These are phyloP conservation scores for Steinernema khuongi DNA, from an alignment of 1,140 invertebrate species.

Conservation along the genomic window DNA sequence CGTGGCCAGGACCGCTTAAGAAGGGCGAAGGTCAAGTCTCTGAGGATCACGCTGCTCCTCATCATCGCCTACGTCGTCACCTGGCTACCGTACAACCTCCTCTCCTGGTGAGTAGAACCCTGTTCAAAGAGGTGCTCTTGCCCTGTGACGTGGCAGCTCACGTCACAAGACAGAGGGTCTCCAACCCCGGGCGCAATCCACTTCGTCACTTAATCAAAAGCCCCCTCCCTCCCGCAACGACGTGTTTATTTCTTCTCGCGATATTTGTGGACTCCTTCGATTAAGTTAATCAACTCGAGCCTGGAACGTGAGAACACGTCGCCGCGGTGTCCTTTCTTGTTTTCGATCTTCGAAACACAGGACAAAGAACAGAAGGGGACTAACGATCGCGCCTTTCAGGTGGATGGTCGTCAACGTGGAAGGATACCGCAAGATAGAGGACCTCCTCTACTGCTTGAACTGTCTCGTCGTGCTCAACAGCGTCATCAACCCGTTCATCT, in stretches of 20 bases:
- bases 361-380: background rate
- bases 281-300: too few relatives aligned
- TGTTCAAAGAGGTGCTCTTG: too few relatives aligned
- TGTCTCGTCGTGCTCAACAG: conserved; percentile 37
- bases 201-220: too few relatives aligned
- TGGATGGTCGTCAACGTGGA: conserved; percentile 24
- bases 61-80: conserved; percentile 38
- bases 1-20: conserved; percentile 36
- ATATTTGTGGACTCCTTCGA: too few relatives aligned
- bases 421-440: conserved; percentile 27
- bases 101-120: conserved; percentile 37
- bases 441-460: conserved; percentile 28
- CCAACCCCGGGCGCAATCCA: too few relatives aligned
- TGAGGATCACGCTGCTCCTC: conserved; percentile 35
- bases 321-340: too few relatives aligned
- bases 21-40: conserved; percentile 36
- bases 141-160: too few relatives aligned
- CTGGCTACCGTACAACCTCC: conserved; percentile 40
- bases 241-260: too few relatives aligned
- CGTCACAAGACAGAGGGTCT: too few relatives aligned
- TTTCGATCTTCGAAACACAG: background rate
- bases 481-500: conserved; percentile 41
- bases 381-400: conserved; percentile 8
- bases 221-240: too few relatives aligned
- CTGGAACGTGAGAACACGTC: too few relatives aligned